A percentile compares a stretch with the other conserved stretches of the same genome.
Evolutionary conservation across 1,140 invertebrate species (phyloP).

Genomic region (Elymnias hypermnestra): DNA sequence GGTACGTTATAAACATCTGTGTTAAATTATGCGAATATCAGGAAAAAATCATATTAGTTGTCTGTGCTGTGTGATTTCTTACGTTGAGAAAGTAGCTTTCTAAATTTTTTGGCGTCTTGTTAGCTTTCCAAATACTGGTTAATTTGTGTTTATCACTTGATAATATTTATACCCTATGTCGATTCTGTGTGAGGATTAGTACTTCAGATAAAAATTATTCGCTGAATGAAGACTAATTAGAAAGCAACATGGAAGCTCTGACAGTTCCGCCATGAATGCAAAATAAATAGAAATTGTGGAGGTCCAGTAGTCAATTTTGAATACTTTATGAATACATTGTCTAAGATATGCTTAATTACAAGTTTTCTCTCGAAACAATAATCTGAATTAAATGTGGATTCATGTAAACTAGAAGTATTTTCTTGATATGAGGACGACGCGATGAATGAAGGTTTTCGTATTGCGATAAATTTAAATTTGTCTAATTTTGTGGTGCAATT

Average conservation of each 20-base stretch:
- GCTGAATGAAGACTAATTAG: slow-evolving; percentile 45
- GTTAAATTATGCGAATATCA: too few species aligned
- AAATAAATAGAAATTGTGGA: slow-evolving; percentile 75
- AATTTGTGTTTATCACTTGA: slow-evolving; percentile 5
- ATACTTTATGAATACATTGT: background rate
- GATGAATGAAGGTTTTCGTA: slow-evolving; percentile 22
- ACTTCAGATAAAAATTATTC: slow-evolving; percentile 9
- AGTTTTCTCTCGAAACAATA: too few species aligned
- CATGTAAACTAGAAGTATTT: background rate
- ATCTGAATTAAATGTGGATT: too few species aligned
- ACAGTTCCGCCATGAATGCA: slow-evolving; percentile 77
- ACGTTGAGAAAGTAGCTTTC: slow-evolving; percentile 66
- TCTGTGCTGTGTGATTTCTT: slow-evolving; percentile 26
- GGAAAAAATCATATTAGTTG: too few species aligned
- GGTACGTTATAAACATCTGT: too few species aligned
- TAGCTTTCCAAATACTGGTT: slow-evolving; percentile 30
- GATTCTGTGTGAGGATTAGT: background rate
- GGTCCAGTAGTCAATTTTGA: slow-evolving; percentile 32
- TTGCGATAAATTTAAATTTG: background rate
- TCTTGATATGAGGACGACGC: slow-evolving; percentile 15
- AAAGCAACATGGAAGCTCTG: slow-evolving; percentile 76
- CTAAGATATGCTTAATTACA: too few species aligned
- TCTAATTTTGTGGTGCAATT: background rate
- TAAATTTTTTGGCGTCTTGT: slow-evolving; percentile 49
- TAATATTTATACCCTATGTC: slow-evolving; percentile 3